Evolutionary conservation across 2,888 invertebrate species (phyloP).

Genomic region (Galerucella pusilla): DNA sequence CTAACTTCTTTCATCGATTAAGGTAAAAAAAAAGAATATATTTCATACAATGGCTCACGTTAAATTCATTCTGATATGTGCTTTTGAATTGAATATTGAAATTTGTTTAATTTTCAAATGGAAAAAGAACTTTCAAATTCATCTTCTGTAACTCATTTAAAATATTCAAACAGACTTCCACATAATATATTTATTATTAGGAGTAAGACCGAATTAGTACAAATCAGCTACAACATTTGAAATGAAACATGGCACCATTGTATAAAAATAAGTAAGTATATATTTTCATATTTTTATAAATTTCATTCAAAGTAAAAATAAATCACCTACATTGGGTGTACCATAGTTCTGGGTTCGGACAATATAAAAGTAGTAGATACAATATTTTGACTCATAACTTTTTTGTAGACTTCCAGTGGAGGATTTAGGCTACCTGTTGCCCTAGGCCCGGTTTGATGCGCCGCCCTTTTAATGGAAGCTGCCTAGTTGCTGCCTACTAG

Average conservation of each 20-base stretch:
- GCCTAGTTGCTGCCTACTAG: too few species aligned
- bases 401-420: too few species aligned
- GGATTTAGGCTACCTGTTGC: too few species aligned
- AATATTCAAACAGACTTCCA: not conserved
- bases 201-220: too few species aligned
- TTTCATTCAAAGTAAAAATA: not conserved
- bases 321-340: too few species aligned
- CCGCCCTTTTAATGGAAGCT: too few species aligned
- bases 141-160: not conserved
- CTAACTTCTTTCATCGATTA: constrained; percentile 17
- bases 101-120: too few species aligned
- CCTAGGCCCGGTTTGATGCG: too few species aligned
- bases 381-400: too few species aligned
- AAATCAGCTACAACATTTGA: not conserved
- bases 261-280: not conserved
- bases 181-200: too few species aligned
- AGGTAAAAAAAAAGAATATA: not conserved
- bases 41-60: not conserved
- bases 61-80: not conserved
- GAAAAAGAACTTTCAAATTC: not conserved
- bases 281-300: not conserved
- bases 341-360: too few species aligned
- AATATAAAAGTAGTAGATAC: not conserved
- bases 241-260: not conserved
- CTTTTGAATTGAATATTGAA: too few species aligned